A percentile compares a stretch with the other conserved stretches of the same genome.
These are phyloP conservation scores for Dipodomys merriami DNA, from an alignment of 2,113 vertebrate species.

Conservation along the genomic window DNA sequence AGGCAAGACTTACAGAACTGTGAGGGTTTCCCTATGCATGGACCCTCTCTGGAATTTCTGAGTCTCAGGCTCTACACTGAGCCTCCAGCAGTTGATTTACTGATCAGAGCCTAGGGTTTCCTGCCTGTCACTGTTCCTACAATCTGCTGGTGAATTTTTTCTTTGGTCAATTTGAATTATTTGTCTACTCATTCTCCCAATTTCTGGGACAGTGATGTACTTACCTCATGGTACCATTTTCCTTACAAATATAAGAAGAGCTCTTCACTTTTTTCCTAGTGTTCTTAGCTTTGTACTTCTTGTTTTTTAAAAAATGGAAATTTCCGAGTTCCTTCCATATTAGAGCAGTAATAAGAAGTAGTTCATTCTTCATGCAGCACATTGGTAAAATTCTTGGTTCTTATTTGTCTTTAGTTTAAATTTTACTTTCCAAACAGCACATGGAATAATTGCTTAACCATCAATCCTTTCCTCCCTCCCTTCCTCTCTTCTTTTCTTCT, in stretches of 20 bases:
- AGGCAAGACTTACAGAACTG: neutral
- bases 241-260: neutral
- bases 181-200: too few relatives aligned
- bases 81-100: neutral
- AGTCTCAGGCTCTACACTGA: neutral
- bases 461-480: neutral
- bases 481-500: too few relatives aligned
- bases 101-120: neutral
- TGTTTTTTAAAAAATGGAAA: too few relatives aligned
- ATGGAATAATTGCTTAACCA: rapidly evolving
- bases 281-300: neutral
- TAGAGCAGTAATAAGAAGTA: too few relatives aligned
- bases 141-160: neutral
- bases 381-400: neutral
- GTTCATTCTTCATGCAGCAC: neutral
- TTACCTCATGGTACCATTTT: neutral
- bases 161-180: neutral
- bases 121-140: neutral
- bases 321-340: neutral
- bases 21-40: too few relatives aligned
- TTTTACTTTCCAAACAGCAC: neutral
- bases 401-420: rapidly evolving
- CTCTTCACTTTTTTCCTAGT: neutral
- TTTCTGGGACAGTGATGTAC: rapidly evolving
- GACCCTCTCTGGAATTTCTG: too few relatives aligned